Conservation (phyloP, 2,113 vertebrate genomes). For the Aleadryas rufinucha region DNA sequence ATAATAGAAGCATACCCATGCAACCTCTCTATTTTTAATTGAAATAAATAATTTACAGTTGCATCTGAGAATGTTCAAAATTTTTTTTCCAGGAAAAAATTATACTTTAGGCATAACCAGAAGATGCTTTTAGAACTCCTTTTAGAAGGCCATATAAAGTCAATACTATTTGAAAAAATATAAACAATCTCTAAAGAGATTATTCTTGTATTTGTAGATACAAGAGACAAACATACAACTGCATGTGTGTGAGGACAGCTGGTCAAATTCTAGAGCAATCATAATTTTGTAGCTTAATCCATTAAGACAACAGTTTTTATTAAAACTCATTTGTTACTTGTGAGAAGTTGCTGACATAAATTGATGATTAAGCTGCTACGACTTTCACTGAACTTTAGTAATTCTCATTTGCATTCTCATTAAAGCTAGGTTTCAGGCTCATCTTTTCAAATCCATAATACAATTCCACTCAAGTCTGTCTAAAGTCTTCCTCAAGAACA, state of each 20-base stretch:
- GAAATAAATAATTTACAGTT: neutral
- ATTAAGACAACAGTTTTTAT: slow-evolving; percentile 68
- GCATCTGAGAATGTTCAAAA: neutral
- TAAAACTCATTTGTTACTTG: slow-evolving; percentile 66
- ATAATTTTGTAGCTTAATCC: slow-evolving; percentile 55
- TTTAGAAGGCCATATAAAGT: neutral
- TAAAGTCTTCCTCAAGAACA: slow-evolving; percentile 45
- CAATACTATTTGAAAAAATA: neutral
- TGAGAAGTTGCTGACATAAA: slow-evolving; percentile 61
- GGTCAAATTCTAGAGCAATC: slow-evolving; percentile 33
- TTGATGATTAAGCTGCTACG: slow-evolving; percentile 54
- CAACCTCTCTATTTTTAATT: neutral
- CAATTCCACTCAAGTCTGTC: neutral
- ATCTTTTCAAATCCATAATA: slow-evolving; percentile 30
- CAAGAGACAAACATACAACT: neutral
- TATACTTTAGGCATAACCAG: neutral
- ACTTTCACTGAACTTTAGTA: slow-evolving; percentile 59
- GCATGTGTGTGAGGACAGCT: neutral
- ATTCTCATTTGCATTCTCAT: slow-evolving; percentile 65
- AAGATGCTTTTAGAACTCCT: neutral
- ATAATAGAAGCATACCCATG: neutral
- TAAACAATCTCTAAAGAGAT: neutral
- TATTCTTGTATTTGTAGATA: neutral
- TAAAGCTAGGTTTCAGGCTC: slow-evolving; percentile 51
- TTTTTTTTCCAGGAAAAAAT: neutral